These are phyloP conservation scores for Ophion ellenae DNA, from an alignment of 2,888 invertebrate species.

Conservation along the genomic window DNA sequence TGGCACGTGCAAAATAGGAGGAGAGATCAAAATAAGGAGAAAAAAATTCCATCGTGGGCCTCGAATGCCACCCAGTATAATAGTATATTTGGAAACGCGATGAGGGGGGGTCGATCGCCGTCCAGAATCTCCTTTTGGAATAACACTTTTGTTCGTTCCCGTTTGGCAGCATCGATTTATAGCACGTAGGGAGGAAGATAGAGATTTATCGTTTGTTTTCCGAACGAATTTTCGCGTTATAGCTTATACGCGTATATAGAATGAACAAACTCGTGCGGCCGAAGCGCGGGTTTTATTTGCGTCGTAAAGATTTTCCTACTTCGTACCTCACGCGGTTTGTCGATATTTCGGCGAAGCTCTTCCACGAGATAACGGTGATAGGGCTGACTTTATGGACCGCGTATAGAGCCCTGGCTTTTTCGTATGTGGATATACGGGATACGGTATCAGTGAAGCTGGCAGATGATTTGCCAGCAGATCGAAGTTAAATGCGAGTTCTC, in stretches of 20 bases:
- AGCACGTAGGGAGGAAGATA: conserved; percentile 12
- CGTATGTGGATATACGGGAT: background rate
- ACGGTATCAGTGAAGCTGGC: background rate
- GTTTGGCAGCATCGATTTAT: conserved; percentile 18
- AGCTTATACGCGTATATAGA: background rate
- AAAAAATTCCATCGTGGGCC: too few species aligned
- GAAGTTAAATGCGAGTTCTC: too few species aligned
- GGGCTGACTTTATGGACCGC: conserved; percentile 37
- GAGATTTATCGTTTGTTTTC: conserved; percentile 59
- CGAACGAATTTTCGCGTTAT: conserved; percentile 35
- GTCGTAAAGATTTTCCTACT: conserved; percentile 36
- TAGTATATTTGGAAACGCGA: too few species aligned
- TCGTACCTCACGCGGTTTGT: background rate
- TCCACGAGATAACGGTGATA: conserved; percentile 52
- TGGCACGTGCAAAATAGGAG: too few species aligned
- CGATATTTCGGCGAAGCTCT: background rate
- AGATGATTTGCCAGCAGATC: too few species aligned
- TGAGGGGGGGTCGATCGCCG: background rate
- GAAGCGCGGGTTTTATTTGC: conserved; percentile 45
- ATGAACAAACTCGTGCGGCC: conserved; percentile 7
- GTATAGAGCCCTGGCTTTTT: conserved; percentile 20
- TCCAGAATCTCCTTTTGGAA: conserved; percentile 26
- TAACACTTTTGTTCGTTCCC: conserved; percentile 17
- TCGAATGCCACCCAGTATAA: too few species aligned
- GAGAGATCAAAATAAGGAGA: too few species aligned